Base-by-base conservation (phyloP, 2,113 vertebrate genomes). In the Brachyhypopomus occidentalis region DNA sequence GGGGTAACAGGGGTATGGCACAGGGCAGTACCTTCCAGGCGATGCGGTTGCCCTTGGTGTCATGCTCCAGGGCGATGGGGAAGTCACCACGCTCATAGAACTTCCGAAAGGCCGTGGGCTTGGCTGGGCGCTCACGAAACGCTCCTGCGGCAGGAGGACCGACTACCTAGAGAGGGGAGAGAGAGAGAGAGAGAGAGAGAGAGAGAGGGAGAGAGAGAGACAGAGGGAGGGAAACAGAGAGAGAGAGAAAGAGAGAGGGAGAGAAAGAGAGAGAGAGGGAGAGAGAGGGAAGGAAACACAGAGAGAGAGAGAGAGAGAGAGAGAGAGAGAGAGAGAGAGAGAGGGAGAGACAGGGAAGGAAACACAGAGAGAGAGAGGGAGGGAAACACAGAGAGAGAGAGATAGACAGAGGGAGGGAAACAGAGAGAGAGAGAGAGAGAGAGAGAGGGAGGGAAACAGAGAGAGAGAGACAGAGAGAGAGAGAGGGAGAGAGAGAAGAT, bases 11-110 rank as follows among this genome's bases (percentile, higher is more conserved):
- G 45, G 41, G 5, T 9, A 41, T 9, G 9, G 36, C 36, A 45
- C 1, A 25, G 55, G 12, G 56, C 48, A 59, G 67, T 96, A 99
- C 97, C 97, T 98, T 98, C 97, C 97, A 99, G 77, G 94, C 93
- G 1, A 99, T 98, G 88, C 92, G 94, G 90, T 96, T 96, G 86
- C 94, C 95, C 91, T 89, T 95, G 2, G 88, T 82, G 79, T 94
- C 91, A 5, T 97, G 95, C 58, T 95, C 90, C 90, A 99, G 90
- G 20, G 94, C 94, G 20, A 99, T 94, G 2, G 96, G 97, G 87
- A 98, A 94, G 84, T 97, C 95, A 80, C 96, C 95, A 19, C 95
- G 90, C n/a, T 98, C 95, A 30, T 97, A 99, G 90, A 94, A 95
- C 89, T 95, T 98, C 77, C 96, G 94, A 84, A 99, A 98, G 1